These are phyloP conservation scores for Phalloptychus januarius DNA, from an alignment of 2,797 vertebrate species.

Conservation along the genomic window DNA sequence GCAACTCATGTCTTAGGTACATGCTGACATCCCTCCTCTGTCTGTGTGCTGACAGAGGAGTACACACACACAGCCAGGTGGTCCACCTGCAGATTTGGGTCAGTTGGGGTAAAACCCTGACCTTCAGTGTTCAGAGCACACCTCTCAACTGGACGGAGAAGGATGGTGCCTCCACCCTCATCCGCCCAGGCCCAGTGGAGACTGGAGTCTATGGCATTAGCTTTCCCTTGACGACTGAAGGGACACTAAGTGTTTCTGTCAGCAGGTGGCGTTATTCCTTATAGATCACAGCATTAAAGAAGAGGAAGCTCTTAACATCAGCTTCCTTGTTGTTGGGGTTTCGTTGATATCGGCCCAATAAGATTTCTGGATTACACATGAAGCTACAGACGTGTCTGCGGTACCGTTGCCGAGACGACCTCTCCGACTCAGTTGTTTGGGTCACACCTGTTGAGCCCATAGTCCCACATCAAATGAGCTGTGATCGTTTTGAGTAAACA, in stretches of 20 bases:
- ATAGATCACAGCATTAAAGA: neutral
- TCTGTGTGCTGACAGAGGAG: neutral
- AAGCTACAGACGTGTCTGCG: neutral
- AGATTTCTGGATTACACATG: neutral
- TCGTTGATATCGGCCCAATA: neutral
- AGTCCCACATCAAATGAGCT: neutral
- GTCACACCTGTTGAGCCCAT: neutral
- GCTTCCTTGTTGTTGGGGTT: neutral
- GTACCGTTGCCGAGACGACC: neutral
- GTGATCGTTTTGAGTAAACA: neutral
- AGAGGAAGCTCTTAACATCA: neutral
- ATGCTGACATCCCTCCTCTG: neutral
- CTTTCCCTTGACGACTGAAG: too few species aligned
- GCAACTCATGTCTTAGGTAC: neutral
- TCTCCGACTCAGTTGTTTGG: neutral
- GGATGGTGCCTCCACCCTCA: neutral
- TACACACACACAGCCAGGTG: too few species aligned
- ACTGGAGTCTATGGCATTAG: neutral
- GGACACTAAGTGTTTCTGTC: conserved; percentile 1
- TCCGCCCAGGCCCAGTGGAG: neutral
- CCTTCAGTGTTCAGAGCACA: neutral
- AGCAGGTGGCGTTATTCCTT: neutral
- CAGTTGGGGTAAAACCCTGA: too few species aligned
- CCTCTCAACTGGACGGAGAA: neutral
- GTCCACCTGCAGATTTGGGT: too few species aligned